Base-by-base conservation (phyloP, 2,888 invertebrate species). In the Sisyra terminalis region DNA sequence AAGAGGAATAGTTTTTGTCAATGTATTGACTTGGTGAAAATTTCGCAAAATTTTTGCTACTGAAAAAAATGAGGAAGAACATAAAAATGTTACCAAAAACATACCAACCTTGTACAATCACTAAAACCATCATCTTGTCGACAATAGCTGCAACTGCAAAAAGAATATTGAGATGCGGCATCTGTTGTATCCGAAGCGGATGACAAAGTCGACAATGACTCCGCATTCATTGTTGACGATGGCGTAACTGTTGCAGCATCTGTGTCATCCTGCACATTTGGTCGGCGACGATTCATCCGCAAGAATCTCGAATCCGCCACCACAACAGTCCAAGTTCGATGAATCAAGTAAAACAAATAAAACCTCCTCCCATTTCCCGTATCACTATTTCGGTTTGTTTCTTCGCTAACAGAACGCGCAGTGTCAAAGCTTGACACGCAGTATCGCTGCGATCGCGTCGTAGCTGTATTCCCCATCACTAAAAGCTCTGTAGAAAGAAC, bases 81-180 rank as follows among this genome's bases (percentile, higher is more conserved):
- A n/a, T n/a, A n/a, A n/a, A n/a, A n/a, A n/a, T n/a, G n/a, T n/a
- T n/a, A n/a, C n/a, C n/a, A n/a, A n/a, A n/a, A n/a, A n/a, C n/a
- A n/a, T n/a, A n/a, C n/a, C n/a, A 17, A 42, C 42, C 42, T 42
- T 17, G 42, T 42, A 42, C 29, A 42, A 18, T 42, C 42, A 18
- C 42, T 42, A 11, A 42, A 35, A 24, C 35, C 35, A 29, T 42
- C 34, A 15, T 30, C 30, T 18, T 31, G 11, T n/a, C 15, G 16
- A 18, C 42, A 42, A 13, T 29, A 42, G 9, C 34, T 29, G 16
- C 42, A 42, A 18, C 42, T 42, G 18, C 42, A 42, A 16, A 18
- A 18, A 1, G 41, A 41, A 34, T 41, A 34, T 18, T 16, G 13
- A 15, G 42, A 42, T 10, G 15, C 18, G 39, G 16, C 15, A 18